Evolutionary conservation across 2,888 invertebrate species (phyloP).

Genomic region (Tridacna gigas): DNA sequence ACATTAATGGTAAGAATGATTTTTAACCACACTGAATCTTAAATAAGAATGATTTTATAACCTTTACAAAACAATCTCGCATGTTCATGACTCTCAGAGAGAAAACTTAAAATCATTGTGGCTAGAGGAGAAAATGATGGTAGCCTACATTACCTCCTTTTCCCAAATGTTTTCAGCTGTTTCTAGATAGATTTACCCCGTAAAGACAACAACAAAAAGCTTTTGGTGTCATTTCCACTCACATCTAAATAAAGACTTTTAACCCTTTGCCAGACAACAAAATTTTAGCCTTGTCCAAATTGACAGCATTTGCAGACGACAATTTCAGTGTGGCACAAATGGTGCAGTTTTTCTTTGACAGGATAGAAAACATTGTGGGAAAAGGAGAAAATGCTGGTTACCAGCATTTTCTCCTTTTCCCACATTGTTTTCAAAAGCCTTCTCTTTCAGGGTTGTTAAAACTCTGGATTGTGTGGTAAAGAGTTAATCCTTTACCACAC

Average conservation of each 20-base stretch:
- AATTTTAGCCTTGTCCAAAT: no score
- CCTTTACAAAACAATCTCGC: no score
- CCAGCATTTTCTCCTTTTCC: not conserved
- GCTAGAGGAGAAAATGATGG: not conserved
- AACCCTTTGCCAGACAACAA: no score
- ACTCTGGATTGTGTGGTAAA: not conserved
- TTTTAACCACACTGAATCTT: not conserved
- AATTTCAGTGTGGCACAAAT: no score
- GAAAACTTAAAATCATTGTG: not conserved
- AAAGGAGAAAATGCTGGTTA: not conserved
- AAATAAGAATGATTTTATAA: no score
- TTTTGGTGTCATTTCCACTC: no score
- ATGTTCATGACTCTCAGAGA: not conserved
- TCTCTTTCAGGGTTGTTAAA: not conserved
- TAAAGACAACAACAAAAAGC: no score
- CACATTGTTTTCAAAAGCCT: not conserved
- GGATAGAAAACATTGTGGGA: not conserved
- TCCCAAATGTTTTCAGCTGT: not conserved
- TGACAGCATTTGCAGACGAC: no score
- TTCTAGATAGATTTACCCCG: no score
- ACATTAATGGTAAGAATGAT: constrained; percentile 70
- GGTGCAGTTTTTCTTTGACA: no score
- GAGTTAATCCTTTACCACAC: not conserved
- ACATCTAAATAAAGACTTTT: no score
- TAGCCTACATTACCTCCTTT: not conserved